Base-by-base conservation (phyloP, 2,888 invertebrate genomes). In the Mycalesis mineus region DNA sequence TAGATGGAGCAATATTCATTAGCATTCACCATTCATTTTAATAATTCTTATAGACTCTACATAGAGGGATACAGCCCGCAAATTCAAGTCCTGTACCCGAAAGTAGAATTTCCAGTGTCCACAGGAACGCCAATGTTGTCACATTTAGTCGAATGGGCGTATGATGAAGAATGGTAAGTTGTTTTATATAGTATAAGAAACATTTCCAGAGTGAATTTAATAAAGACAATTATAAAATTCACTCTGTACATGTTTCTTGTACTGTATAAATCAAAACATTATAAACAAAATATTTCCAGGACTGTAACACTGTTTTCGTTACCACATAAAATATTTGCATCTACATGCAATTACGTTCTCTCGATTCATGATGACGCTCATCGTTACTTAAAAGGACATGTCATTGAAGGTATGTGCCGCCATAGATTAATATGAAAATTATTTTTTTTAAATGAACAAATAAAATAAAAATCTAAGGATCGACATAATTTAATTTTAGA, bases 91-190 rank as follows among this genome's bases (percentile, higher is more conserved):
- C 78, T 98, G 0, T 97, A 96, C 77, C 95, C 96, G 0, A 80
- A 90, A 57, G 84, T 96, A 0, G 75, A 92, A 52, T 96, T 92
- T 71, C 98, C 98, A 0, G 97, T 98, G 0, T 94, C 96, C 0
- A 91, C 94, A 8, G 94, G 94, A 33, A 98, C 98, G 0, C 94
- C 95, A 0, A 93, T 94, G 91, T 91, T 98, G 17, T 93, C 95
- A 0, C 94, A 96, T 8, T 82, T 94, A 8, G 91, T 97, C 13
- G 91, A 92, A 66, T 97, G 97, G 97, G 94, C 96, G 61, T 97
- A 98, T 70, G 82, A 88, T 8, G 92, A 93, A 56, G 90, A 91
- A 63, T 95, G 94, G 94, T 88, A 63, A 73, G 67, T 54, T 8
- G 33, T 6, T 28, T 44, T 17, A 8, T 9, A 8, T 7, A 11